phyloP scores from a whole-genome alignment of 2,113 vertebrate genomes.

The Marcusenius ussheri region DNA sequence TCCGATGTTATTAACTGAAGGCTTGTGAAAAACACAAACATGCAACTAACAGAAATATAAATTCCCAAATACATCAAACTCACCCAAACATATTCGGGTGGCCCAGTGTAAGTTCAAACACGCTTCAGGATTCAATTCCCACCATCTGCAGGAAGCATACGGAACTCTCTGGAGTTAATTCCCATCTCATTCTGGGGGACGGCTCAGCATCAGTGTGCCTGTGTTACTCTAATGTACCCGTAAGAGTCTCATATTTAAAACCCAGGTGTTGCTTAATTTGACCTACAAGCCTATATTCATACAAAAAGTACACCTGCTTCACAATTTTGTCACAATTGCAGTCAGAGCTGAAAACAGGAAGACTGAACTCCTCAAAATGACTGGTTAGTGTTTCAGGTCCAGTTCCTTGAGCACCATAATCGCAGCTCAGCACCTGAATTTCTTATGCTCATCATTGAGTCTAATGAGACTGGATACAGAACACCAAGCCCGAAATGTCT shows the following conservation, averaged over 20 bases:
- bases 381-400: background rate
- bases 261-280: background rate
- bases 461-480: too few relatives aligned
- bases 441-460: too few relatives aligned
- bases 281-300: background rate
- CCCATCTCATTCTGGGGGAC: background rate
- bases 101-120: constrained; percentile 36
- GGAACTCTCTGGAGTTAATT: background rate
- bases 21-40: background rate
- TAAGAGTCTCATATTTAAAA: background rate
- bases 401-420: background rate
- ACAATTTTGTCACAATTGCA: background rate
- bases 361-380: background rate
- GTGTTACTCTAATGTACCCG: background rate
- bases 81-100: constrained; percentile 34
- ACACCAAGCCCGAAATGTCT: too few relatives aligned
- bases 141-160: background rate
- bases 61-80: constrained; percentile 20
- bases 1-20: background rate
- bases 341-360: background rate
- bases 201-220: background rate
- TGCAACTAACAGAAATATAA: background rate
- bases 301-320: background rate
- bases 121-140: constrained; percentile 3
- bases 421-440: too few relatives aligned